These are phyloP conservation scores for Lepus americanus DNA, from an alignment of 2,113 vertebrate genomes.

Conservation along the genomic window DNA sequence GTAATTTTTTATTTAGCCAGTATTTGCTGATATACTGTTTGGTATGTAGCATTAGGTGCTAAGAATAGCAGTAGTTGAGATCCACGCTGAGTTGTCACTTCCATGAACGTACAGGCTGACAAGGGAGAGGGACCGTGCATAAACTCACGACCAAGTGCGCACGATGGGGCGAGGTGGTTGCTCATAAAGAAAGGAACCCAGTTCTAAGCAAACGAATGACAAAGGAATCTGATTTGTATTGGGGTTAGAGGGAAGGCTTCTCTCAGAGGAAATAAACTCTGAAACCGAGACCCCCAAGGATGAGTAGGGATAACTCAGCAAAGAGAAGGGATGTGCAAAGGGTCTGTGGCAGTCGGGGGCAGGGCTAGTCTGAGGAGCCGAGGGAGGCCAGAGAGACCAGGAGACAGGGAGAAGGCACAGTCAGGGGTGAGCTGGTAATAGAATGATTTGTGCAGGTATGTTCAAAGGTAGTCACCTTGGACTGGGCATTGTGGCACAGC, in stretches of 20 bases:
- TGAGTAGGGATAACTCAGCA: neutral
- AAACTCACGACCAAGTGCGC: neutral
- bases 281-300: neutral
- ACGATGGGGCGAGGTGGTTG: neutral
- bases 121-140: neutral
- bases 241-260: neutral
- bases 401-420: neutral
- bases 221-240: neutral
- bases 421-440: neutral
- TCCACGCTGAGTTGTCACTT: neutral
- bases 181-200: neutral
- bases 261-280: neutral
- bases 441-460: rapidly evolving
- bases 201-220: neutral
- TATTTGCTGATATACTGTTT: constrained; percentile 3
- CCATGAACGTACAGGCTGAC: neutral
- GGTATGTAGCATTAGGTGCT: neutral
- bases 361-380: neutral
- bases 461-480: neutral
- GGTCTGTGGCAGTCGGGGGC: neutral
- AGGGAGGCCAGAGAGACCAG: neutral
- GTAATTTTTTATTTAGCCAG: neutral
- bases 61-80: constrained; percentile 1
- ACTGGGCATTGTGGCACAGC: no score
- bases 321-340: neutral